Conservation (phyloP, 2,888 invertebrate species). For the Clepsis dumicolana region DNA sequence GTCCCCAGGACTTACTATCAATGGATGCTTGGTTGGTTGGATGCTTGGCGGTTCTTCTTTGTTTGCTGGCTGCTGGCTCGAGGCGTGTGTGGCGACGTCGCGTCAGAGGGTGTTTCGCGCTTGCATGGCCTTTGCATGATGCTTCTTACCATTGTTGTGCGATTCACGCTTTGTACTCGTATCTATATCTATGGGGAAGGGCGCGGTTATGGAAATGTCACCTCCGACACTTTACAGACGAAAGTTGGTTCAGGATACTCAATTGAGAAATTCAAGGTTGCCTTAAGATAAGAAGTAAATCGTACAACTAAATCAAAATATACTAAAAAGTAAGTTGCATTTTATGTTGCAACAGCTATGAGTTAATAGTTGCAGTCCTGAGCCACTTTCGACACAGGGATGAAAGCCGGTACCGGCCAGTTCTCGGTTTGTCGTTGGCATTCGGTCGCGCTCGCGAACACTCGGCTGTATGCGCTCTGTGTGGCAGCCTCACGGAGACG, state of each 20-base stretch:
- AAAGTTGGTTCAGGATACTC: slow-evolving; percentile 25
- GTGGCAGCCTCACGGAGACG: slow-evolving; percentile 97
- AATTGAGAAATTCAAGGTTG: no score
- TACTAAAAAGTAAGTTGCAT: no score
- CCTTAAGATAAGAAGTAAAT: no score
- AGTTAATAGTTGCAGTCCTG: no score
- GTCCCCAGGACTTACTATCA: no score
- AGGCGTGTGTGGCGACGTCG: neutral
- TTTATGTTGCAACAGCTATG: no score
- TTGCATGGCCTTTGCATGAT: slow-evolving; percentile 51
- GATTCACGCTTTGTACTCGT: slow-evolving; percentile 45
- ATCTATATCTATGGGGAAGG: slow-evolving; percentile 15
- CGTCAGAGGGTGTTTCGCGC: slow-evolving; percentile 25
- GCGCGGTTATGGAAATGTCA: slow-evolving; percentile 17
- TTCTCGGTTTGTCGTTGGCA: neutral
- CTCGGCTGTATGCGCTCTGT: slow-evolving; percentile 67
- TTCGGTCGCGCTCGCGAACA: slow-evolving; percentile 63
- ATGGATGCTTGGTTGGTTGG: no score
- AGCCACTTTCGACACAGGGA: slow-evolving; percentile 7
- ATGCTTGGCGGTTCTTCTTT: no score
- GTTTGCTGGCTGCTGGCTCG: neutral
- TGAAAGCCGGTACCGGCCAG: neutral
- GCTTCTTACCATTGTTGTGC: slow-evolving; percentile 47
- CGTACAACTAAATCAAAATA: no score
- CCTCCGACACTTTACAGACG: slow-evolving; percentile 16